Evolutionary conservation across 2,888 invertebrate genomes (phyloP), one percentile per base, ranked within the genome.

Genomic region (Phragmatobia fuliginosa): DNA sequence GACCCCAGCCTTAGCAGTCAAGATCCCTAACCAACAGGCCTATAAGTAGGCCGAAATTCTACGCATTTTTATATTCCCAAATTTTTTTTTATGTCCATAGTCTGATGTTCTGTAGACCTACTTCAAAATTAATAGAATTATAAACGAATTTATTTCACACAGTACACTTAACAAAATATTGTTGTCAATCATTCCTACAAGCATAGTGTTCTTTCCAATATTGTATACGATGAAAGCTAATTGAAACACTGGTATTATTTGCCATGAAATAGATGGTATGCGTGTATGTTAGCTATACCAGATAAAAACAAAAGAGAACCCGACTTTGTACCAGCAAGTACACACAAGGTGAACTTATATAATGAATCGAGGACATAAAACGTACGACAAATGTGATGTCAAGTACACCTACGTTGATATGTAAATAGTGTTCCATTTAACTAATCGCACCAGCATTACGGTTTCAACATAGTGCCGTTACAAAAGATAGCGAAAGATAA

Each of bases 391-490:
- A 61, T 68, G 76, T 76, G 75, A 75, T 79, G 76, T 79, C 78
- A 62, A 81, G 73, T 79, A 73, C 79, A 78, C 80, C 81, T 89
- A 77, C 81, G 82, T 89, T 77, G 83, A 85, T 90, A 92, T 92
- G 92, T 87, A 90, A 93, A 93, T 91, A 76, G 78, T 84, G 91
- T 83, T 85, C 92, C 86, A 91, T 86, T 92, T 91, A 84, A 84
- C 80, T 90, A 89, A 91, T 90, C 89, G 87, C 77, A 88, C 90
- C 89, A 88, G 87, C 89, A 90, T 89, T 82, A 81, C 80, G 75
- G 78, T 73, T 81, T 83, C 80, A 82, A 83, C 86, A 80, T 84
- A 86, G 85, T 87, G 85, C 83, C 83, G 84, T 82, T 84, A 84
- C 77, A 80, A 63, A 68, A 72, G 91, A 92, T 91, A 91, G 87